Percentiles rank a stretch among this genome's conserved stretches.
Evolutionary conservation across 2,113 vertebrate genomes (phyloP).

Genomic region (Phoxinus phoxinus): DNA sequence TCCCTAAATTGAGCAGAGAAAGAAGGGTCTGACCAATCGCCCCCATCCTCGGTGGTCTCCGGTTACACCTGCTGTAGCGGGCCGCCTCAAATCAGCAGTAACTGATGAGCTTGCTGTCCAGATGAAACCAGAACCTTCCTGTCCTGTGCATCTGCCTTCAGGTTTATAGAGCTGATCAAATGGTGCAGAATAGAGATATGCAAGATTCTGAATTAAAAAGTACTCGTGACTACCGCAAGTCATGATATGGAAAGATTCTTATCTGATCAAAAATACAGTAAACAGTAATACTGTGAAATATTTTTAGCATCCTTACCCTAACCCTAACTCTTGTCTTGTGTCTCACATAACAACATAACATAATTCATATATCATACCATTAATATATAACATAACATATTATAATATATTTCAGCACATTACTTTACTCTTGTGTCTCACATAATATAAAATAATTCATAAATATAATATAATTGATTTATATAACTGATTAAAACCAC

Average conservation of each 20-base stretch:
- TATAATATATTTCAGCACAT: no score
- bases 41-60: constrained; percentile 43
- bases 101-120: constrained; percentile 71
- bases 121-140: constrained; percentile 71
- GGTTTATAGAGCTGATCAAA: constrained; percentile 6
- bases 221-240: background rate
- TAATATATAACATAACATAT: background rate
- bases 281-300: no score
- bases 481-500: background rate
- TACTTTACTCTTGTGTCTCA: no score
- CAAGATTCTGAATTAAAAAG: background rate
- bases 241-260: no score
- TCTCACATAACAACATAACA: no score
- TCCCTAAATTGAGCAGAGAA: constrained; percentile 30
- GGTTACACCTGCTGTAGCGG: constrained; percentile 56
- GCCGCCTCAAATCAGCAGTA: constrained; percentile 54
- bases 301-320: no score
- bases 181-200: background rate
- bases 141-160: background rate
- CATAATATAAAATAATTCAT: no score
- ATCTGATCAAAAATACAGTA: no score
- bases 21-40: constrained; percentile 27
- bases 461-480: background rate
- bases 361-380: no score
- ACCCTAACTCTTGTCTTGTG: no score